These are phyloP conservation scores for Siniperca knerii DNA, from an alignment of 2,113 vertebrate genomes.

Conservation along the genomic window DNA sequence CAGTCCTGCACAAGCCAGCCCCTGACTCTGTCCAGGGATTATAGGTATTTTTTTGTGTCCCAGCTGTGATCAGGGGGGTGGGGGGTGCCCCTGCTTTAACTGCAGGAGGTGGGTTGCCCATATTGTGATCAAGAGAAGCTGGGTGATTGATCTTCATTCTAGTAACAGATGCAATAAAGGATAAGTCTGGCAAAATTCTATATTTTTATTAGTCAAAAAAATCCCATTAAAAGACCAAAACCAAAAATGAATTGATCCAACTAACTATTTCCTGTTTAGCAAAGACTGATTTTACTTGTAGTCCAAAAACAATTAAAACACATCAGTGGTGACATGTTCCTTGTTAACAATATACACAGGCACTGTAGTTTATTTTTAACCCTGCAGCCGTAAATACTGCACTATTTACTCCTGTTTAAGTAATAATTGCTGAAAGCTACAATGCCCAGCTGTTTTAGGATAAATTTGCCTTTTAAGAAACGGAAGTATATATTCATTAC, in stretches of 20 bases:
- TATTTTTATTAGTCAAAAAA: not conserved
- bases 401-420: too few species aligned
- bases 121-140: not conserved
- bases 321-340: too few species aligned
- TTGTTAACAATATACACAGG: too few species aligned
- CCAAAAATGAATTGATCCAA: not conserved
- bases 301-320: not conserved
- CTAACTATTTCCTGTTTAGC: not conserved
- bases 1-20: slow-evolving; percentile 13
- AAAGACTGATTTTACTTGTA: not conserved
- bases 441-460: too few species aligned
- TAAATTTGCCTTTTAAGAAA: too few species aligned
- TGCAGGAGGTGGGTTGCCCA: not conserved
- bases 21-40: slow-evolving; percentile 18
- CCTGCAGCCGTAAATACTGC: too few species aligned
- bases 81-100: not conserved
- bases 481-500: too few species aligned
- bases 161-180: not conserved
- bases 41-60: not conserved
- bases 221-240: not conserved
- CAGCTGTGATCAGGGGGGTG: not conserved
- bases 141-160: not conserved
- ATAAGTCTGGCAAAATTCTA: not conserved
- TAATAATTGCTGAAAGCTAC: too few species aligned
- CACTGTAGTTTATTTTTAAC: too few species aligned